A percentile compares a stretch with the other conserved stretches of the same genome.
Evolutionary conservation across 2,113 vertebrate genomes (phyloP).

Genomic region (Polypterus senegalus): DNA sequence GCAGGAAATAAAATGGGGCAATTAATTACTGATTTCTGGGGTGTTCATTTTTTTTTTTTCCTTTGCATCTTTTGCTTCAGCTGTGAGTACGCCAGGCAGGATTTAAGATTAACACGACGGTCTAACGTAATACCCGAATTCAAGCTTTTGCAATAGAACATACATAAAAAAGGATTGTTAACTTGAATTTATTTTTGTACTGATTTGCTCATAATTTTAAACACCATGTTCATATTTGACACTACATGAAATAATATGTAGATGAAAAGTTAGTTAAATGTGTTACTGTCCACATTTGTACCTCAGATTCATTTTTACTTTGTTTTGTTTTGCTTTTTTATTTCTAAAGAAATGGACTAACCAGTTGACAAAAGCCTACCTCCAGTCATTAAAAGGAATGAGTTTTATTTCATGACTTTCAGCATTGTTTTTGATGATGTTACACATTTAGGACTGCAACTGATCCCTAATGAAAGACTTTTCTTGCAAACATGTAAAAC

Average conservation of each 20-base stretch:
- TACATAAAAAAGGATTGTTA: slow-evolving; percentile 69
- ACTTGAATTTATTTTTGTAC: slow-evolving; percentile 88
- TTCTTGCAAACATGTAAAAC: slow-evolving; percentile 44
- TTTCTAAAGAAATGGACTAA: slow-evolving; percentile 59
- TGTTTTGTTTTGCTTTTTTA: no score
- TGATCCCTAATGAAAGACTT: slow-evolving; percentile 59
- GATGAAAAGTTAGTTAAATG: slow-evolving; percentile 46
- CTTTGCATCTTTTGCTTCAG: slow-evolving; percentile 48
- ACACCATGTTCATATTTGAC: slow-evolving; percentile 60
- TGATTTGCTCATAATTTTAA: slow-evolving; percentile 68
- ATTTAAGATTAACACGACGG: slow-evolving; percentile 30
- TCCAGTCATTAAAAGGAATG: slow-evolving; percentile 72
- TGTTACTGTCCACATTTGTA: slow-evolving; percentile 72
- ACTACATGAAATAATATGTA: slow-evolving; percentile 58
- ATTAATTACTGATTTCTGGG: slow-evolving; percentile 43
- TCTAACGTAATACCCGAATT: slow-evolving; percentile 42
- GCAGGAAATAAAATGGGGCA: slow-evolving; percentile 51
- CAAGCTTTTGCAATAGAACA: slow-evolving; percentile 59
- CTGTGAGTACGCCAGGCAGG: slow-evolving; percentile 40
- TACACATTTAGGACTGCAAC: slow-evolving; percentile 61
- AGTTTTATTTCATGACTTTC: slow-evolving; percentile 49
- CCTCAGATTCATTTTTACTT: slow-evolving; percentile 62
- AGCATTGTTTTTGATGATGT: slow-evolving; percentile 44
- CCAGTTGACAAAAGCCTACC: slow-evolving; percentile 82
- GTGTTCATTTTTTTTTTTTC: slow-evolving; percentile 35